Conservation (phyloP, 2,113 vertebrate genomes). For the Alethe castanea region DNA sequence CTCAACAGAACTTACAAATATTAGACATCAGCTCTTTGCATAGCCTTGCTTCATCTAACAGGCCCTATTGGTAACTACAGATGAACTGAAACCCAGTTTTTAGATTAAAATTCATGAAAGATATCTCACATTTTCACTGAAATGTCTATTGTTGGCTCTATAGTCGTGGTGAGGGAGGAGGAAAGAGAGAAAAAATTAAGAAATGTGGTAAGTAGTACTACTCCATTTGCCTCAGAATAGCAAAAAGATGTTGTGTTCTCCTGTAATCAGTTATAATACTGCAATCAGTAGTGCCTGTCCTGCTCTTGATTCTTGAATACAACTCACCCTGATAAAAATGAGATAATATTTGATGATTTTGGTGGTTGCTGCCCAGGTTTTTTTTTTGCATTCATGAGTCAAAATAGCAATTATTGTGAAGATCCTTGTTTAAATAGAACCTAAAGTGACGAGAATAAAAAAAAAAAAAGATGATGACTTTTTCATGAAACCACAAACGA, state of each 20-base stretch:
- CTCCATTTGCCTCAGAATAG: neutral
- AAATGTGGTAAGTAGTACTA: neutral
- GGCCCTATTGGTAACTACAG: constrained; percentile 46
- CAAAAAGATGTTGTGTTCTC: neutral
- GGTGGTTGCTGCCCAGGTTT: neutral
- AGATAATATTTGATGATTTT: neutral
- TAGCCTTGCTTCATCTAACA: constrained; percentile 55
- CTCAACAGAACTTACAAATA: constrained; percentile 63
- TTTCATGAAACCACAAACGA: neutral
- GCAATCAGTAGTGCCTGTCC: neutral
- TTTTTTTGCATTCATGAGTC: neutral
- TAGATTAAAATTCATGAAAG: constrained; percentile 71
- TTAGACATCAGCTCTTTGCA: constrained; percentile 50
- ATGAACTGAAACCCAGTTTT: constrained; percentile 53
- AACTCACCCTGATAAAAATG: neutral
- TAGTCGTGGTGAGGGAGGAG: neutral
- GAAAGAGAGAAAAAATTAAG: neutral
- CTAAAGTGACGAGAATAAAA: neutral
- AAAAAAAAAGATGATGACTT: neutral
- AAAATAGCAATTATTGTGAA: neutral
- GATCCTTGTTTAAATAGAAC: constrained; percentile 31
- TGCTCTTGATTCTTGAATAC: neutral
- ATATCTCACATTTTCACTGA: constrained; percentile 24
- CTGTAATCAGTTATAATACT: neutral
- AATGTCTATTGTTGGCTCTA: neutral